phyloP scores from a whole-genome alignment of 2,888 invertebrate genomes.

The Acanthosepion pharaonis region DNA sequence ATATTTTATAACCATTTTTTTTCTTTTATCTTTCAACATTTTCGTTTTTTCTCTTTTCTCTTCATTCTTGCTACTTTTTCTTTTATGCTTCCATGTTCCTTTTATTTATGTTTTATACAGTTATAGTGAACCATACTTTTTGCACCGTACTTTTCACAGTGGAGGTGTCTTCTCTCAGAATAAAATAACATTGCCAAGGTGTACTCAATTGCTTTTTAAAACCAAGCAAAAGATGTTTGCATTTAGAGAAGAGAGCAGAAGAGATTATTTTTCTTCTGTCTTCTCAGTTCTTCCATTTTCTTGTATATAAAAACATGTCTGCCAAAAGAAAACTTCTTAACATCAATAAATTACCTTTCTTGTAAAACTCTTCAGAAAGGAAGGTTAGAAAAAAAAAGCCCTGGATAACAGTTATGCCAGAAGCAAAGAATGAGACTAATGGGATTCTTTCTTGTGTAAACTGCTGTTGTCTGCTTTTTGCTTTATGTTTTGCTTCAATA shows the following conservation, averaged over 20 bases:
- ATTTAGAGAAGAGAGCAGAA: not conserved
- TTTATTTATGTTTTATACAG: not conserved
- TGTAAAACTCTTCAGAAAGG: not conserved
- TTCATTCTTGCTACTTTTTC: no score
- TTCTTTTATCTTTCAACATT: no score
- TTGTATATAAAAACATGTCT: not conserved
- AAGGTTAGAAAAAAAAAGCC: constrained; percentile 10
- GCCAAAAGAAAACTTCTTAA: not conserved
- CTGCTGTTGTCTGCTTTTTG: not conserved
- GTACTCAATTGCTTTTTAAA: not conserved
- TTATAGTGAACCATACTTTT: not conserved
- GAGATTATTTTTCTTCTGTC: not conserved
- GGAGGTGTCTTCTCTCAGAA: not conserved
- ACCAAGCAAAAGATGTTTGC: not conserved
- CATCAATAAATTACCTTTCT: not conserved
- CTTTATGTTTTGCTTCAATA: not conserved
- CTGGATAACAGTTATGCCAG: constrained; percentile 9
- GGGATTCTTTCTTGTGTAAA: constrained; percentile 21
- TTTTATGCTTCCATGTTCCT: no score
- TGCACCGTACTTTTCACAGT: not conserved
- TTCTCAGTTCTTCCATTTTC: not conserved
- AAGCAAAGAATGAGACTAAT: not conserved
- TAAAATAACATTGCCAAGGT: not conserved
- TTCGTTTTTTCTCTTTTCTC: no score
- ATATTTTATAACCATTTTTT: no score